phyloP scores from a whole-genome alignment of 37 sponge, comb jelly and placozoan genomes.

The Chondrosia reniformis region DNA sequence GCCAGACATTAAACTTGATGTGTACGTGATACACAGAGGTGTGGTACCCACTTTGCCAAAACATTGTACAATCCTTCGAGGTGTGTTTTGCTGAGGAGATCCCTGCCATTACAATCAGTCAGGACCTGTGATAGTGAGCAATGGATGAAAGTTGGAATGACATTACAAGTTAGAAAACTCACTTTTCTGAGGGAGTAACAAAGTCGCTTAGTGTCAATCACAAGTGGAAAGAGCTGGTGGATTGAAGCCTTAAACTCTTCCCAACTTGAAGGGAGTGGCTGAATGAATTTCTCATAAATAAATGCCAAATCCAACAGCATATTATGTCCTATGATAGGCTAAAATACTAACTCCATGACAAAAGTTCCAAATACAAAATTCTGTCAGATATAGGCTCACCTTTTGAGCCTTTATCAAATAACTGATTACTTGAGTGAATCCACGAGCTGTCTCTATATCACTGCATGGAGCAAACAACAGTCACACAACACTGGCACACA shows the following conservation, averaged over 20 bases:
- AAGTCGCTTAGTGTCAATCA: slow-evolving; percentile 80
- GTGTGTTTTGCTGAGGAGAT: not conserved
- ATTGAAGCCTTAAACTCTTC: slow-evolving; percentile 63
- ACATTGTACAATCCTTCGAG: slow-evolving; percentile 10
- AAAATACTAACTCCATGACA: too few species aligned
- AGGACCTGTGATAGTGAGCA: not conserved
- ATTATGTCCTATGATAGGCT: slow-evolving; percentile 89
- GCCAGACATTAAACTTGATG: too few species aligned
- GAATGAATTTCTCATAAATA: slow-evolving; percentile 69
- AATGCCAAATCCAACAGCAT: slow-evolving; percentile 70
- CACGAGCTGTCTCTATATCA: slow-evolving; percentile 10
- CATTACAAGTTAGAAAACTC: not conserved
- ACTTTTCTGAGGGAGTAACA: slow-evolving; percentile 57
- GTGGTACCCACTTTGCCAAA: not conserved
- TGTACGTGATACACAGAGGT: too few species aligned
- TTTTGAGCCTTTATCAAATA: slow-evolving; percentile 43
- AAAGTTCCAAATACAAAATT: not conserved
- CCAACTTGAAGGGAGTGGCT: slow-evolving; percentile 61
- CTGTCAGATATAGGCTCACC: slow-evolving; percentile 7
- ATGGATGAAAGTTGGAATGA: not conserved
- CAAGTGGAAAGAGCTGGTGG: slow-evolving; percentile 54
- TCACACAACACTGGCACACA: too few species aligned
- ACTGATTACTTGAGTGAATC: slow-evolving; percentile 55
- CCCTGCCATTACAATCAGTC: not conserved
- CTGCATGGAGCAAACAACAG: not conserved